Conservation (phyloP, 2,797 vertebrate species). For the Lagorchestes hirsutus region DNA sequence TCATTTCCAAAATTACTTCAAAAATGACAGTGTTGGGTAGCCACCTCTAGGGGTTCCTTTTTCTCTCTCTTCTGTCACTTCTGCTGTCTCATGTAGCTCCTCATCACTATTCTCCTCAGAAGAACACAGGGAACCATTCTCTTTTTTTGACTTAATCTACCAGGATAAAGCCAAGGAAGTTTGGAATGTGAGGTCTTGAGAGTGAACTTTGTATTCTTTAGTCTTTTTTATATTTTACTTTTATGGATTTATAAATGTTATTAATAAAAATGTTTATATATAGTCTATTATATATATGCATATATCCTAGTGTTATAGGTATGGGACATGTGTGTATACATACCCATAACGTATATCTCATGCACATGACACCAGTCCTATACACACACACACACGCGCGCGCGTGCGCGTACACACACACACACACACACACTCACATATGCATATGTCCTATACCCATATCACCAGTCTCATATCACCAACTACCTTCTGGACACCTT, state of each 20-base stretch:
- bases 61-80: conserved; percentile 42
- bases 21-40: conserved; percentile 49
- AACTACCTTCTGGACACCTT: not conserved
- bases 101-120: conserved; percentile 48
- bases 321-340: too few species aligned
- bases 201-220: conserved; percentile 77
- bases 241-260: conserved; percentile 82
- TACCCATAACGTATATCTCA: too few species aligned
- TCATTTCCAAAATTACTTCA: conserved; percentile 69
- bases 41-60: conserved; percentile 37
- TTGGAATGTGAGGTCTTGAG: conserved; percentile 74
- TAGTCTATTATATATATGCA: too few species aligned
- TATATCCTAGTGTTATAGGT: too few species aligned
- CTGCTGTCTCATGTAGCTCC: conserved; percentile 72
- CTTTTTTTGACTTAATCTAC: conserved; percentile 72
- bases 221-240: conserved; percentile 82
- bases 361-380: not conserved
- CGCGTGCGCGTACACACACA: too few species aligned
- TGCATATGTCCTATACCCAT: too few species aligned
- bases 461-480: not conserved
- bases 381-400: not conserved
- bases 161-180: conserved; percentile 55
- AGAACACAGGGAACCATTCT: conserved; percentile 66
- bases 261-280: conserved; percentile 45
- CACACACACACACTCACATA: too few species aligned